Evolutionary conservation across 2,888 invertebrate genomes (phyloP).

Genomic region (Drosophila vallismaia): DNA sequence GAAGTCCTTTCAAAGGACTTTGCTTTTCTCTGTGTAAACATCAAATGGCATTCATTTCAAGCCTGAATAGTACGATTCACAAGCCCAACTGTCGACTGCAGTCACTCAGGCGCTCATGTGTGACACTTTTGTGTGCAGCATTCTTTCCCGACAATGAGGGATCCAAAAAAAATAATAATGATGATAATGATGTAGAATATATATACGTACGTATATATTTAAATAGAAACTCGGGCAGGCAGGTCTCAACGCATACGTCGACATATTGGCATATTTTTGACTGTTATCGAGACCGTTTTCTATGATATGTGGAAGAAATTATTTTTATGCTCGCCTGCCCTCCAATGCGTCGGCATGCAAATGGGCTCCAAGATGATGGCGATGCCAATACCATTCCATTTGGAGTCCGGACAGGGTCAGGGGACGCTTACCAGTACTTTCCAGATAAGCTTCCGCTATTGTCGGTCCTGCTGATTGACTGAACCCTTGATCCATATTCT

Average conservation of each 20-base stretch:
- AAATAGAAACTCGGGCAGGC: slow-evolving; percentile 5
- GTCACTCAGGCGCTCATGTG: slow-evolving; percentile 59
- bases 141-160: slow-evolving; percentile 25
- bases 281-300: slow-evolving; percentile 65
- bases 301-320: slow-evolving; percentile 61
- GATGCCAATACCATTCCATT: slow-evolving; percentile 18
- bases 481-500: slow-evolving; percentile 46
- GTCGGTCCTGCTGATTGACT: slow-evolving; percentile 76
- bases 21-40: slow-evolving; percentile 12
- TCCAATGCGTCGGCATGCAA: slow-evolving; percentile 61
- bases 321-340: slow-evolving; percentile 74
- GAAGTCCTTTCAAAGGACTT: background rate
- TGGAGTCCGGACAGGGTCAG: slow-evolving; percentile 21
- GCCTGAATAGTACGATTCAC: slow-evolving; percentile 29
- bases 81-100: slow-evolving; percentile 49
- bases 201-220: background rate
- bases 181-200: background rate
- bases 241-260: slow-evolving; percentile 5
- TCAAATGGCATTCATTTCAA: slow-evolving; percentile 60
- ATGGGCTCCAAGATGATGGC: slow-evolving; percentile 30
- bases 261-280: slow-evolving; percentile 66
- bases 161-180: background rate
- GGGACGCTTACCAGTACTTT: slow-evolving; percentile 22
- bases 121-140: slow-evolving; percentile 68
- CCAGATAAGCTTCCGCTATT: slow-evolving; percentile 73